Percentiles rank a stretch among this genome's conserved stretches.
Conservation (phyloP, 2,888 invertebrate genomes). For the Prenolepis imparis region DNA sequence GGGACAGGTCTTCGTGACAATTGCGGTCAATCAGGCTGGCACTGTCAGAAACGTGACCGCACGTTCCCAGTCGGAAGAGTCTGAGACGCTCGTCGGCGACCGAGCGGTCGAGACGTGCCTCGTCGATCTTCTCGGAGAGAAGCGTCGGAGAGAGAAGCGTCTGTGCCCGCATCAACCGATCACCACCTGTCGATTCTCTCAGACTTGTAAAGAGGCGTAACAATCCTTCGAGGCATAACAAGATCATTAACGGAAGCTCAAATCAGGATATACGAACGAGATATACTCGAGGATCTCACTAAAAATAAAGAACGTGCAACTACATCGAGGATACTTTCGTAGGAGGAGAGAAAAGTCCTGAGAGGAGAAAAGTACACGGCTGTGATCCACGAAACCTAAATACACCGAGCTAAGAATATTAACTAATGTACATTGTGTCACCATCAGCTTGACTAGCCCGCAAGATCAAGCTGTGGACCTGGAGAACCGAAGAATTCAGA, state of each 20-base stretch:
- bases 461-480: neutral
- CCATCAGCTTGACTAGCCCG: neutral
- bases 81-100: slow-evolving; percentile 56
- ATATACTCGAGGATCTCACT: slow-evolving; percentile 21
- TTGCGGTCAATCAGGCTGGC: slow-evolving; percentile 56
- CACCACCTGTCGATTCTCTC: slow-evolving; percentile 29
- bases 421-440: slow-evolving; percentile 5
- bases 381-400: slow-evolving; percentile 33
- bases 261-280: neutral
- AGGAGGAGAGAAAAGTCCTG: neutral
- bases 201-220: neutral
- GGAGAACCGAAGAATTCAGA: slow-evolving; percentile 9
- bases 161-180: slow-evolving; percentile 25
- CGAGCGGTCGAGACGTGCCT: slow-evolving; percentile 55
- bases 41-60: slow-evolving; percentile 54
- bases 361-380: slow-evolving; percentile 1
- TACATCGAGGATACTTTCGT: neutral
- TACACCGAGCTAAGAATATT: slow-evolving; percentile 15
- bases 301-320: neutral
- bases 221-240: neutral
- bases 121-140: slow-evolving; percentile 52
- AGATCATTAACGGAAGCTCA: slow-evolving; percentile 1
- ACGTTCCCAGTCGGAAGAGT: slow-evolving; percentile 52
- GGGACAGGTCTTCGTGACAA: slow-evolving; percentile 53
- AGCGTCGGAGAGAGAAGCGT: slow-evolving; percentile 8